Conservation (phyloP, 2,797 vertebrate genomes). For the Crocidura indochinensis region DNA sequence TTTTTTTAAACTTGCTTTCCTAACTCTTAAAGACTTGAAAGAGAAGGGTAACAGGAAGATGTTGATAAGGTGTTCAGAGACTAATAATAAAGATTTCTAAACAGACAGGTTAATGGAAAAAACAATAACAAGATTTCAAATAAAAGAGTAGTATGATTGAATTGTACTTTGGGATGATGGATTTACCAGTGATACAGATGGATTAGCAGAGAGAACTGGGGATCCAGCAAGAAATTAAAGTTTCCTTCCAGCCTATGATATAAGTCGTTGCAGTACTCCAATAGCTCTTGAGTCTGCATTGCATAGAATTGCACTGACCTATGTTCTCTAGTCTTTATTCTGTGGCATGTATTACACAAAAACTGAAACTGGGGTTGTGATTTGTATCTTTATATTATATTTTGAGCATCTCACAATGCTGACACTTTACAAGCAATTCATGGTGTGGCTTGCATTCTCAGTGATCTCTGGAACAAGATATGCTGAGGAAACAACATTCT, state of each 20-base stretch:
- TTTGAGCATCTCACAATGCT: neutral
- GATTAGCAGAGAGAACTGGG: neutral
- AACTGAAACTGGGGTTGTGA: neutral
- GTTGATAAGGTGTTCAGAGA: neutral
- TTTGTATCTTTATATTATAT: neutral
- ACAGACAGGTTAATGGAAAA: neutral
- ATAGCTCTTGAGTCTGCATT: neutral
- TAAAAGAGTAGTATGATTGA: neutral
- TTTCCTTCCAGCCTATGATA: neutral
- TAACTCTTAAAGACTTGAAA: neutral
- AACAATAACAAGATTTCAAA: neutral
- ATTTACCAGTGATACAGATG: neutral
- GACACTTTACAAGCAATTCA: neutral
- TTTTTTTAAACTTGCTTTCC: neutral
- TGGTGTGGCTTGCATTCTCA: neutral
- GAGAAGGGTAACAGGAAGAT: neutral
- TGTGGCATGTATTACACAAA: neutral
- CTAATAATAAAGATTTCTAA: neutral
- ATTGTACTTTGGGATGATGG: neutral
- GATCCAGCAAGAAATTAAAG: neutral
- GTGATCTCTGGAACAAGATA: neutral
- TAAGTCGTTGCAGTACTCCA: neutral
- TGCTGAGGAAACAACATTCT: neutral
- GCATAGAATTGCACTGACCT: neutral
- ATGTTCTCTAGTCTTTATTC: neutral